Conservation (phyloP, 2,888 invertebrate genomes). For the Hydrotaea cyrtoneurina region DNA sequence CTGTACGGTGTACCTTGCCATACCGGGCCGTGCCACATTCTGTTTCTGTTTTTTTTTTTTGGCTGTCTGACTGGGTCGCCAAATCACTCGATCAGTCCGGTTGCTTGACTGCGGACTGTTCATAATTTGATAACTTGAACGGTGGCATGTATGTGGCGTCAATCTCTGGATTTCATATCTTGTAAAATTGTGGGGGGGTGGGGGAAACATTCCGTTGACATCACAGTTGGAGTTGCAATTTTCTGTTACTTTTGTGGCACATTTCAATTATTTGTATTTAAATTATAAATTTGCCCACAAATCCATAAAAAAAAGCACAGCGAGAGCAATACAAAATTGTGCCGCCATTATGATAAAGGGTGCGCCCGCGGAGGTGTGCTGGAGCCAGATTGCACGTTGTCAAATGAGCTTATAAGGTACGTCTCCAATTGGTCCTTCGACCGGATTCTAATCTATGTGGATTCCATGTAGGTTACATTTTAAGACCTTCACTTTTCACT, state of each 20-base stretch:
- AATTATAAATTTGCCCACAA: slow-evolving; percentile 9
- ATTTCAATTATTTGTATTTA: neutral
- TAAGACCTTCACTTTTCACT: too few relatives aligned
- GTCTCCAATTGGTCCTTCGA: too few relatives aligned
- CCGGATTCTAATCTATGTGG: too few relatives aligned
- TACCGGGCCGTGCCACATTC: too few relatives aligned
- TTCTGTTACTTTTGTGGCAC: slow-evolving; percentile 43
- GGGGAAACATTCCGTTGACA: slow-evolving; percentile 43
- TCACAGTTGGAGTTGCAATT: slow-evolving; percentile 61
- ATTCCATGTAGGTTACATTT: too few relatives aligned
- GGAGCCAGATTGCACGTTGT: too few relatives aligned
- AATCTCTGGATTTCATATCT: slow-evolving; percentile 53
- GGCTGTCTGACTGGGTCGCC: neutral
- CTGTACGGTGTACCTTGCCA: neutral
- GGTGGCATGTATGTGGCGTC: slow-evolving; percentile 26
- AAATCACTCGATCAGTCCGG: neutral
- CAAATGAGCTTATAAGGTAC: too few relatives aligned
- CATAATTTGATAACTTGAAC: slow-evolving; percentile 8
- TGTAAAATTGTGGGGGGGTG: neutral
- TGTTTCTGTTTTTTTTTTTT: neutral
- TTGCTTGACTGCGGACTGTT: too few relatives aligned
- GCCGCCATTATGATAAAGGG: neutral
- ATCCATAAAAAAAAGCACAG: slow-evolving; percentile 14
- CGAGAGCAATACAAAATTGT: slow-evolving; percentile 1
- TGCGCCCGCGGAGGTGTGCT: neutral